phyloP scores from a whole-genome alignment of 2,113 vertebrate species.

The Callopanchax toddi region DNA sequence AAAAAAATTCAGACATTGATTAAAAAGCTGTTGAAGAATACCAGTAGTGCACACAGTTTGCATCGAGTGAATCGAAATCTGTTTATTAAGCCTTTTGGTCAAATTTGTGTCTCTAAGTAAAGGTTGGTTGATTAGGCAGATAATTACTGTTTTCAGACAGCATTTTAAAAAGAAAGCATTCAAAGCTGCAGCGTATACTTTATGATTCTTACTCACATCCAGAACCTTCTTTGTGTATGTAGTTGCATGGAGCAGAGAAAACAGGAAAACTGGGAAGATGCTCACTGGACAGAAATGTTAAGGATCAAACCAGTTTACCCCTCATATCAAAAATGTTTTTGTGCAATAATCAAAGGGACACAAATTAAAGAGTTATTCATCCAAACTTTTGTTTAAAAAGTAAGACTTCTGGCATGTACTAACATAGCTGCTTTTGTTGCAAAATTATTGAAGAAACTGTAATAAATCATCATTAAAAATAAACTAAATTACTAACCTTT shows the following conservation, averaged over 20 bases:
- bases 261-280: conserved; percentile 96
- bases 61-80: neutral
- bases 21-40: neutral
- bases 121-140: conserved; percentile 8
- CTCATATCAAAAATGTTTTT: neutral
- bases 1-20: neutral
- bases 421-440: neutral
- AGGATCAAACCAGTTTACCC: conserved; percentile 61
- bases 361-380: neutral
- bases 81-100: conserved; percentile 5
- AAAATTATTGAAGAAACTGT: no score
- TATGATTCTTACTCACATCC: conserved; percentile 86
- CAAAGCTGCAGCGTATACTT: neutral
- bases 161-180: conserved; percentile 5
- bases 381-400: neutral
- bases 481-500: no score
- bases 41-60: neutral
- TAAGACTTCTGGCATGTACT: neutral
- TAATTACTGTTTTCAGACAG: conserved; percentile 9
- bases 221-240: conserved; percentile 97
- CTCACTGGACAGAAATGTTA: conserved; percentile 90
- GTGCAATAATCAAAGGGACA: neutral
- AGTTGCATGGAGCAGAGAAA: conserved; percentile 97
- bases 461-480: no score
- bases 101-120: neutral